Conservation (phyloP, 2,888 invertebrate genomes). For the Belgica antarctica region DNA sequence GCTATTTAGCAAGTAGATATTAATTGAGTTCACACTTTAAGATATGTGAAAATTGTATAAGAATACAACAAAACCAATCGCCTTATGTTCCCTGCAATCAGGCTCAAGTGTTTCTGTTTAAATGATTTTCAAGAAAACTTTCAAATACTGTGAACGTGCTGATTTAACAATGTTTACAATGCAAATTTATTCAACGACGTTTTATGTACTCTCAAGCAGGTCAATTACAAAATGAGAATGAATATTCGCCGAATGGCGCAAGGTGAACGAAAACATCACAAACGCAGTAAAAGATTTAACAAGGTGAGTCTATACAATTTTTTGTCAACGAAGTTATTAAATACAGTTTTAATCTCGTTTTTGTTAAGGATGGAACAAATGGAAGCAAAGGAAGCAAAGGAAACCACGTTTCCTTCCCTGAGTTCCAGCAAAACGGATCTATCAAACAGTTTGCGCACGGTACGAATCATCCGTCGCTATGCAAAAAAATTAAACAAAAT, state of each 20-base stretch:
- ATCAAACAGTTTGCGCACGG: slow-evolving; percentile 86
- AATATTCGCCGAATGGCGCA: slow-evolving; percentile 84
- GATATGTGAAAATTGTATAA: too few species aligned
- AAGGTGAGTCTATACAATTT: slow-evolving; percentile 61
- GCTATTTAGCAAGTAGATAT: too few species aligned
- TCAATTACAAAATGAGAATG: slow-evolving; percentile 86
- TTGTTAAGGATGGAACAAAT: slow-evolving; percentile 69
- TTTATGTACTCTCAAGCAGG: slow-evolving; percentile 50
- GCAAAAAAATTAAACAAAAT: slow-evolving; percentile 58
- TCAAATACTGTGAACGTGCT: not conserved
- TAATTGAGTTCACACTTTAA: too few species aligned
- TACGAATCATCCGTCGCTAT: slow-evolving; percentile 65
- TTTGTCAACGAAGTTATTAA: not conserved
- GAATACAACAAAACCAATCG: too few species aligned
- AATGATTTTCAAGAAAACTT: too few species aligned
- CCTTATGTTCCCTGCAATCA: too few species aligned
- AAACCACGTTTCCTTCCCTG: slow-evolving; percentile 85
- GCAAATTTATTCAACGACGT: too few species aligned
- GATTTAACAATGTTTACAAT: too few species aligned
- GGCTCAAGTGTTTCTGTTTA: too few species aligned
- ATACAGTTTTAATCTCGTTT: not conserved
- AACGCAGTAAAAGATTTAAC: slow-evolving; percentile 78
- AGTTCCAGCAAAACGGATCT: slow-evolving; percentile 85
- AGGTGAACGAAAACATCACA: slow-evolving; percentile 75
- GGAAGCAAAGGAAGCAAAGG: too few species aligned